phyloP scores from a whole-genome alignment of 53 echinoderm and acorn worm species.

The Henricia sp. region DNA sequence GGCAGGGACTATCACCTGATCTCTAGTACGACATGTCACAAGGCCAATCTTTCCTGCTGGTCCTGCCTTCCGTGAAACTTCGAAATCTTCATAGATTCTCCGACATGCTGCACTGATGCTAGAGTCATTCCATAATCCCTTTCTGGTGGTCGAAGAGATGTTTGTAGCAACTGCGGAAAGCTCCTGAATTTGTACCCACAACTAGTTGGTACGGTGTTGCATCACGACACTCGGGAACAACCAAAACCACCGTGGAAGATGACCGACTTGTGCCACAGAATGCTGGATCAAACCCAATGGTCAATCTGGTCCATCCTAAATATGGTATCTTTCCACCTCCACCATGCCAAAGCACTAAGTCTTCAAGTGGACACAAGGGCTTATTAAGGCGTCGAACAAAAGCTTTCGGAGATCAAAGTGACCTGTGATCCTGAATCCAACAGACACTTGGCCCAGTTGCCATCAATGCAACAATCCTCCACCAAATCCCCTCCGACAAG shows the following conservation, averaged over 20 bases:
- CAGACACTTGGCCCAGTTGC: constrained; percentile 2
- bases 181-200: constrained; percentile 26
- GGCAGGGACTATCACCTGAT: background rate
- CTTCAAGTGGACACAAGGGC: constrained; percentile 47
- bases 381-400: constrained; percentile 40
- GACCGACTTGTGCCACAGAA: constrained; percentile 40
- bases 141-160: background rate
- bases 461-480: background rate
- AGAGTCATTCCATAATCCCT: background rate
- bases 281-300: constrained; percentile 2
- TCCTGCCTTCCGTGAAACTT: background rate
- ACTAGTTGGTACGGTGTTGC: background rate
- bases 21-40: background rate
- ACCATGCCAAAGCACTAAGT: constrained; percentile 67
- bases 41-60: background rate
- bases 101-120: background rate
- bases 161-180: background rate
- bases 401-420: constrained; percentile 10
- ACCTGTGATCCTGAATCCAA: constrained; percentile 11
- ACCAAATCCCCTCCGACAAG: background rate
- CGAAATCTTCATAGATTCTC: background rate
- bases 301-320: constrained; percentile 42
- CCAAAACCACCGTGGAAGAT: constrained; percentile 36
- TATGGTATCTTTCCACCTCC: constrained; percentile 61
- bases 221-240: constrained; percentile 25